phyloP scores from a whole-genome alignment of 2,888 invertebrate genomes.

The Cerastoderma edule region DNA sequence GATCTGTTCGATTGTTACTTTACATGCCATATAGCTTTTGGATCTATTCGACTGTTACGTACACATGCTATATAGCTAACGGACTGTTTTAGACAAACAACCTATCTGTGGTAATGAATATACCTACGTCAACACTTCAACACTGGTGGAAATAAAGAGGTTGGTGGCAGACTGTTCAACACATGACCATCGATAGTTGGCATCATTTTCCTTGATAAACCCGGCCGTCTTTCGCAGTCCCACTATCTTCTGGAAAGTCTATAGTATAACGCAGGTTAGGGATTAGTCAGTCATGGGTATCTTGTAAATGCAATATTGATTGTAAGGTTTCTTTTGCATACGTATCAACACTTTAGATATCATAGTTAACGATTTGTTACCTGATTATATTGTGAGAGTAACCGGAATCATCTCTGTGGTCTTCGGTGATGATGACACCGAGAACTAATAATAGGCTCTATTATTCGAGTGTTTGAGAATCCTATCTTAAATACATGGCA shows the following conservation, averaged over 20 bases:
- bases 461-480: too few relatives aligned
- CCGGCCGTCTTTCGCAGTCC: neutral
- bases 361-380: too few relatives aligned
- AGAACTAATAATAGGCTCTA: too few relatives aligned
- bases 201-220: neutral
- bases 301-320: neutral
- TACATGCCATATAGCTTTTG: neutral
- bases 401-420: too few relatives aligned
- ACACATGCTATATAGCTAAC: neutral
- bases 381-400: too few relatives aligned
- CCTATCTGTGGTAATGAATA: neutral
- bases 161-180: neutral
- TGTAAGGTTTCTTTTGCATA: neutral
- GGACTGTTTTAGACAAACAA: neutral
- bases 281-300: neutral
- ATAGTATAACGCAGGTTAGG: neutral
- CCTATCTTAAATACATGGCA: too few relatives aligned
- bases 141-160: neutral
- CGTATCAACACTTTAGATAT: neutral
- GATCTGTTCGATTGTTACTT: neutral
- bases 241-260: neutral
- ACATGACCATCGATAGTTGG: conserved; percentile 4
- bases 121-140: conserved; percentile 7
- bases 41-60: neutral
- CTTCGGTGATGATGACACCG: too few relatives aligned